Conservation (phyloP, 2,113 vertebrate species). For the Nycticryphes semicollaris region DNA sequence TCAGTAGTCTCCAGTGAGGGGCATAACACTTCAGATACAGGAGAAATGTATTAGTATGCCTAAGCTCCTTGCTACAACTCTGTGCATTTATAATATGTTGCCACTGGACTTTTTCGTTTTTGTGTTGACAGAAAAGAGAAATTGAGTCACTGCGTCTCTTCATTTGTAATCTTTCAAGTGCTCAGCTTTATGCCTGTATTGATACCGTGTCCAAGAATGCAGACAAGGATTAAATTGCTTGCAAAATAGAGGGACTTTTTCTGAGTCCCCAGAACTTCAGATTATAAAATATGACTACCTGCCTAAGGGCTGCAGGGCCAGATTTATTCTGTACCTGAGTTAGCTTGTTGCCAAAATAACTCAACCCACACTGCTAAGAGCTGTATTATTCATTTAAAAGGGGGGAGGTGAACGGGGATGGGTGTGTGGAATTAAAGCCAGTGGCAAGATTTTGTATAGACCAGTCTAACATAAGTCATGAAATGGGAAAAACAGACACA, state of each 20-base stretch:
- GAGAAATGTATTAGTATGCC: neutral
- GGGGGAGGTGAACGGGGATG: accelerated
- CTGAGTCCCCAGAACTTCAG: neutral
- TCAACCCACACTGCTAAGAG: neutral
- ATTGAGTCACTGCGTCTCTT: neutral
- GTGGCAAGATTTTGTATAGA: neutral
- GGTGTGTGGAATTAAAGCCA: neutral
- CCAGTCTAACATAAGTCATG: neutral
- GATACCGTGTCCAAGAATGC: neutral
- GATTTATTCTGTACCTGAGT: neutral
- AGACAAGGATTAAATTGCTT: neutral
- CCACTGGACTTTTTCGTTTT: neutral
- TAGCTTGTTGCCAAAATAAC: neutral
- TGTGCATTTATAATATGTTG: neutral
- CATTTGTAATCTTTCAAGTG: neutral
- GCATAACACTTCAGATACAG: neutral
- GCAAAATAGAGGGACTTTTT: neutral
- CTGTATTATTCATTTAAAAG: neutral
- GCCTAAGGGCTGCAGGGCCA: neutral
- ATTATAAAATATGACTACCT: neutral
- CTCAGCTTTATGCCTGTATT: neutral
- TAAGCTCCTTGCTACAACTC: neutral
- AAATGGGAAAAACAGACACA: neutral
- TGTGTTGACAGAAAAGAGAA: constrained; percentile 1
- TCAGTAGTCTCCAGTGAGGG: neutral